phyloP scores from a whole-genome alignment of 2,888 invertebrate species.

The Pterostichus niger region DNA sequence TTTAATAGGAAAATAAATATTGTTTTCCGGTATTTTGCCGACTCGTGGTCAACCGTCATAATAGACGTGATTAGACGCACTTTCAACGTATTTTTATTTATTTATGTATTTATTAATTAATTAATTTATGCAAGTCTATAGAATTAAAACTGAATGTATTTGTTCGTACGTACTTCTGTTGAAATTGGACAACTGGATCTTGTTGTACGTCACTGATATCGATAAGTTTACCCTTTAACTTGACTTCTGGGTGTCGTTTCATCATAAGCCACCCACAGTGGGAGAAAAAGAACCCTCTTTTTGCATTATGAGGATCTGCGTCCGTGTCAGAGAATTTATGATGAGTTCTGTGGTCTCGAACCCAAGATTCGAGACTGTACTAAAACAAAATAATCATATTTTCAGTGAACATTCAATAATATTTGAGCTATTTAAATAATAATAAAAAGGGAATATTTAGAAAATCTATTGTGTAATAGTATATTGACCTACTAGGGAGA shows the following conservation, averaged over 20 bases:
- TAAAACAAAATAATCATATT: constrained; percentile 72
- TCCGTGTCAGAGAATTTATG: constrained; percentile 77
- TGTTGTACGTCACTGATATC: constrained; percentile 75
- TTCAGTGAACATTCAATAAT: no score
- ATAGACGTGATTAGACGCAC: no score
- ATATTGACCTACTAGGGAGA: no score
- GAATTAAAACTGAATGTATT: background rate
- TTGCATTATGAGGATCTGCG: constrained; percentile 76
- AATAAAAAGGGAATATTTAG: no score
- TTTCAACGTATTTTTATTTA: no score
- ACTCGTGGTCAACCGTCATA: no score
- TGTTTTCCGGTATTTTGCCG: no score
- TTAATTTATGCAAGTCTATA: no score
- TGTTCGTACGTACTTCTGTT: constrained; percentile 69
- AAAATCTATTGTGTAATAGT: no score
- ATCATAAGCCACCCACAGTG: constrained; percentile 79
- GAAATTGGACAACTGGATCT: constrained; percentile 76
- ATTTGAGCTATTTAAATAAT: no score
- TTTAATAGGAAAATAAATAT: no score
- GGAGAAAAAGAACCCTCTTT: constrained; percentile 78
- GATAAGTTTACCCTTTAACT: constrained; percentile 74
- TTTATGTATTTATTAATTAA: no score
- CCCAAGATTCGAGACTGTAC: constrained; percentile 76
- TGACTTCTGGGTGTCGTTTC: constrained; percentile 74
- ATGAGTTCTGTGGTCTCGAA: constrained; percentile 76